phyloP scores from a whole-genome alignment of 2,797 vertebrate species.

The Epinephelus awoara region DNA sequence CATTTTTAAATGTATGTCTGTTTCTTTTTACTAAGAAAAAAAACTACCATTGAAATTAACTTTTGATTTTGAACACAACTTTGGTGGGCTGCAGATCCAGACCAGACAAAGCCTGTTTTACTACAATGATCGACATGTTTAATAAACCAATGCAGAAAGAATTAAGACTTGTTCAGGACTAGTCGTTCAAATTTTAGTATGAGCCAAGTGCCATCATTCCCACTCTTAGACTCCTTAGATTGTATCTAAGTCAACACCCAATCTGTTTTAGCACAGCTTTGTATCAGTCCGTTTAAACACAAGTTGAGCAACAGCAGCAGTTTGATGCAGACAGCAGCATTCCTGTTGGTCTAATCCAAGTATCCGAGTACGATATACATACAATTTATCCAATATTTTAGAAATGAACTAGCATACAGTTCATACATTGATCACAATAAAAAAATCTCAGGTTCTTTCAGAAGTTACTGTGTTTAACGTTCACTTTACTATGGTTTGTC shows the following conservation, averaged over 20 bases:
- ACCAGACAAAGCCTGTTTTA: background rate
- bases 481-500: background rate
- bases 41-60: slow-evolving; percentile 1
- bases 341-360: background rate
- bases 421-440: background rate
- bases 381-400: background rate
- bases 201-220: slow-evolving; percentile 3
- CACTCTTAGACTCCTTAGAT: background rate
- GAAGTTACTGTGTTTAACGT: background rate
- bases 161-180: background rate
- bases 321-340: background rate
- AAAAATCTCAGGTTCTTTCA: slow-evolving; percentile 8
- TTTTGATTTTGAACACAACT: slow-evolving; percentile 12
- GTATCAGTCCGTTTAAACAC: background rate
- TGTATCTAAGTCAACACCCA: background rate
- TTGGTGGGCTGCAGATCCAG: background rate
- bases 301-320: background rate
- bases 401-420: background rate
- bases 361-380: slow-evolving; percentile 14
- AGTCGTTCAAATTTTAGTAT: background rate
- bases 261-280: background rate
- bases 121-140: background rate
- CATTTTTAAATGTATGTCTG: background rate
- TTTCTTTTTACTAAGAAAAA: slow-evolving; percentile 4
- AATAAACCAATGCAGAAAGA: background rate